Evolutionary conservation across 2,888 invertebrate species (phyloP), one percentile per base, ranked within the genome.

Genomic region (Hedychridium roseum): DNA sequence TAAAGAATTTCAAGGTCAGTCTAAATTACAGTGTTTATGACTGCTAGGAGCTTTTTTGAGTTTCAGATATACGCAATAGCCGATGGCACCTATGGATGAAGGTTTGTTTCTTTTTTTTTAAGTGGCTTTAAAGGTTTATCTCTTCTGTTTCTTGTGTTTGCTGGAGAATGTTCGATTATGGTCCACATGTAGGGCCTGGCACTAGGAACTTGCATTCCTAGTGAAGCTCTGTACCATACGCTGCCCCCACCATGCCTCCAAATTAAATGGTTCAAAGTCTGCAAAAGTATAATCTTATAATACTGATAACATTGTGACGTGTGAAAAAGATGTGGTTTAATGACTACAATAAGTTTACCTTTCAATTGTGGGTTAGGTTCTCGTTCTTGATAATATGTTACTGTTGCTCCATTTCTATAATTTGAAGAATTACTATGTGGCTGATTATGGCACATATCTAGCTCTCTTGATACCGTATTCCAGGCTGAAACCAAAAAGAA

Each of bases 181-280:
- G 42, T 74, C 71, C 32, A 64, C 53, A 40, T 62, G 62, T 44
- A 62, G 66, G 66, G 73, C 74, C 68, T 74, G 74, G 68, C 74
- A 78, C 78, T 78, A 78, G 71, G 78, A 78, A 50, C 64, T 78
- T 32, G 76, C 53, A 56, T 77, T 78, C 50, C 78, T 68, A 32
- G 76, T 84, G 65, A 87, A 83, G 76, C 83, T 88, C 78, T 89
- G 88, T 43, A 89, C 84, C 54, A 87, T 79, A 46, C 88, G 85
- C 50, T 88, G 84, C 12, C 86, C 89, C 88, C 89, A 90, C 82
- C 86, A 89, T 66, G 88, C 88, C 66, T 90, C 90, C 52, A 91
- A 80, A 78, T 91, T 87, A 76, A 91, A 91, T 6, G 91, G 90
- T 75, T 88, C 85, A 76, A 91, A 91, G 80, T 89, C 88, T 71